A percentile compares a stretch with the other conserved stretches of the same genome.
phyloP scores from a whole-genome alignment of 2,888 invertebrate species.

The Oscheius onirici region DNA sequence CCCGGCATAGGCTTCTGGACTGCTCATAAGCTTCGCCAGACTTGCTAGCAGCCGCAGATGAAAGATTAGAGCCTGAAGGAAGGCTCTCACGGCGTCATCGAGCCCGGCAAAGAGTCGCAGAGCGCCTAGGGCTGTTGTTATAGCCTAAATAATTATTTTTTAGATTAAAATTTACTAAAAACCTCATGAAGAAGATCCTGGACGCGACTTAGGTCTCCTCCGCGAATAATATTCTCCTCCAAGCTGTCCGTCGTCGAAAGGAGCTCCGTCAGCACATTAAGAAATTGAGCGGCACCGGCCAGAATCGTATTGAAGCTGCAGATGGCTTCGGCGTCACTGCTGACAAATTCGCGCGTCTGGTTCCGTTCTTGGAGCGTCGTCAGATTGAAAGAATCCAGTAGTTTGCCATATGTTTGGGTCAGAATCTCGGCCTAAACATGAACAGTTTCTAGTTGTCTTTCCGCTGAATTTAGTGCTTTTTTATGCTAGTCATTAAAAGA shows the following conservation, averaged over 20 bases:
- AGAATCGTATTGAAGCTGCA: constrained; percentile 47
- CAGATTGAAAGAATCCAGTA: constrained; percentile 33
- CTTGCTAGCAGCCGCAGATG: constrained; percentile 8
- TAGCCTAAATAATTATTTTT: neutral
- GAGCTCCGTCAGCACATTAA: constrained; percentile 42
- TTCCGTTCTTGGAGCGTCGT: constrained; percentile 33
- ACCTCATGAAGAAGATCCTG: constrained; percentile 19
- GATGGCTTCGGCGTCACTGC: constrained; percentile 47
- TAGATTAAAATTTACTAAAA: neutral
- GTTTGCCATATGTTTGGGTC: constrained; percentile 35
- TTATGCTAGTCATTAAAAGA: no score
- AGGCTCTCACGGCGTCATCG: neutral
- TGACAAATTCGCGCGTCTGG: constrained; percentile 32
- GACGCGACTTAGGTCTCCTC: constrained; percentile 32
- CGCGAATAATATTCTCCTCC: constrained; percentile 35
- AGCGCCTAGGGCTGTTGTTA: neutral
- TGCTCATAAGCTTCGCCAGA: constrained; percentile 8
- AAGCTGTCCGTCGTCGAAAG: constrained; percentile 34
- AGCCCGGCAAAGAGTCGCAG: constrained; percentile 2
- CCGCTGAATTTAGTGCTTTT: no score
- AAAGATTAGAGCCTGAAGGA: constrained; percentile 6
- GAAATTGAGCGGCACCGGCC: constrained; percentile 50
- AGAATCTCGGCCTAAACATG: constrained; percentile 32
- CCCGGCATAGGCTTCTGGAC: constrained; percentile 15
- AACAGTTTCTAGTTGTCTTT: no score